phyloP scores from a whole-genome alignment of 2,113 vertebrate species.

The Apeltes quadracus region DNA sequence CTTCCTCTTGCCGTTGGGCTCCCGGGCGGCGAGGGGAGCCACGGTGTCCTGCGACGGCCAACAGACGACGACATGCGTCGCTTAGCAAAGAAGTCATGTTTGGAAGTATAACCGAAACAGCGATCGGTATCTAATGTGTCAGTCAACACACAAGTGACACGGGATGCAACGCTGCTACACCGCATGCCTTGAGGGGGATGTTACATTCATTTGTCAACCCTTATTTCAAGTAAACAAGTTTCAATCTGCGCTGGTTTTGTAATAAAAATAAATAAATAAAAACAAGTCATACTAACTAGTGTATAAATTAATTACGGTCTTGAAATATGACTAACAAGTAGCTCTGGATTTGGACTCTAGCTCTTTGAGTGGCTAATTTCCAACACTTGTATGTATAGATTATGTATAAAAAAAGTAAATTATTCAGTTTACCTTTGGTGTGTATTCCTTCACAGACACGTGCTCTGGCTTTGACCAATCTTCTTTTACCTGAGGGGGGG shows the following conservation, averaged over 20 bases:
- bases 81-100: not conserved
- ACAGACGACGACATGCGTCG: not conserved
- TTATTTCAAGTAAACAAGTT: not conserved
- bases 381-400: not conserved
- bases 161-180: not conserved
- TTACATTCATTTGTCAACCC: not conserved
- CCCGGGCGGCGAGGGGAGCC: slow-evolving; percentile 33
- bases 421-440: slow-evolving; percentile 72
- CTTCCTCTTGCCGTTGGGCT: slow-evolving; percentile 74
- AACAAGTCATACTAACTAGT: not conserved
- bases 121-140: not conserved
- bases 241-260: not conserved
- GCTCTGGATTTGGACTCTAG: not conserved
- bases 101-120: not conserved
- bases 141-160: not conserved
- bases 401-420: not conserved
- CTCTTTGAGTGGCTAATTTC: not conserved
- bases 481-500: slow-evolving; percentile 50
- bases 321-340: not conserved
- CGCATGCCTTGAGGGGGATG: not conserved
- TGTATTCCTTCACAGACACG: slow-evolving; percentile 72
- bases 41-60: slow-evolving; percentile 45
- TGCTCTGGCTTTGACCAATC: slow-evolving; percentile 48
- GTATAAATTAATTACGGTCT: not conserved
- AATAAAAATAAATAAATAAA: no score